Evolutionary conservation across 2,888 invertebrate species (phyloP).

Genomic region (Nasonia oneida): DNA sequence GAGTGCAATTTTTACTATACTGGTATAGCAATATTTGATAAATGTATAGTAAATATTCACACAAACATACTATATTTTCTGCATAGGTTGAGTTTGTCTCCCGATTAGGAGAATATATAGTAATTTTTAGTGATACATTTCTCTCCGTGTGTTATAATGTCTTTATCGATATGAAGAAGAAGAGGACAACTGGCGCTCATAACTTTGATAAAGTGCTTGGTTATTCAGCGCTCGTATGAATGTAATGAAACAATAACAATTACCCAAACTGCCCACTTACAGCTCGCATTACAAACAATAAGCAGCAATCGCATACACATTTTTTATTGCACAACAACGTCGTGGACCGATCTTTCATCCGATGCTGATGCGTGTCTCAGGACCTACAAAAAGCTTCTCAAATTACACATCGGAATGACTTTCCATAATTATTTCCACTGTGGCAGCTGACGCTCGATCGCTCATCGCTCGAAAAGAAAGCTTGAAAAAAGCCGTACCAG

Average conservation of each 20-base stretch:
- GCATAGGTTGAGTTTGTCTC: no score
- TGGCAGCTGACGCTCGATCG: slow-evolving; percentile 25
- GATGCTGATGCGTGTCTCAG: background rate
- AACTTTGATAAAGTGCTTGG: background rate
- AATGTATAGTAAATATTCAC: no score
- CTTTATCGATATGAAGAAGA: background rate
- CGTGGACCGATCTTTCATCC: background rate
- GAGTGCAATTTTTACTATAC: no score
- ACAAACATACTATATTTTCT: no score
- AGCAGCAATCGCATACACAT: slow-evolving; percentile 1
- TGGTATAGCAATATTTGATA: no score
- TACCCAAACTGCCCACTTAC: slow-evolving; percentile 16
- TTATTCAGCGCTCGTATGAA: slow-evolving; percentile 1
- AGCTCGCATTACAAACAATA: slow-evolving; percentile 10
- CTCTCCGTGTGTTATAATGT: background rate
- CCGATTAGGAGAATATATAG: no score
- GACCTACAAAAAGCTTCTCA: background rate
- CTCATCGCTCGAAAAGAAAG: slow-evolving; percentile 11
- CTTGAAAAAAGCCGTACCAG: background rate
- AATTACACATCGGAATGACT: slow-evolving; percentile 40
- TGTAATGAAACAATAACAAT: slow-evolving; percentile 41
- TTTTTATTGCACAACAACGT: background rate
- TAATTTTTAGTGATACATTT: no score
- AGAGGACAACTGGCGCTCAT: background rate
- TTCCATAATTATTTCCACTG: slow-evolving; percentile 48